Base-by-base conservation (phyloP, 2,888 invertebrate species). In the Cheilosia vernalis region DNA sequence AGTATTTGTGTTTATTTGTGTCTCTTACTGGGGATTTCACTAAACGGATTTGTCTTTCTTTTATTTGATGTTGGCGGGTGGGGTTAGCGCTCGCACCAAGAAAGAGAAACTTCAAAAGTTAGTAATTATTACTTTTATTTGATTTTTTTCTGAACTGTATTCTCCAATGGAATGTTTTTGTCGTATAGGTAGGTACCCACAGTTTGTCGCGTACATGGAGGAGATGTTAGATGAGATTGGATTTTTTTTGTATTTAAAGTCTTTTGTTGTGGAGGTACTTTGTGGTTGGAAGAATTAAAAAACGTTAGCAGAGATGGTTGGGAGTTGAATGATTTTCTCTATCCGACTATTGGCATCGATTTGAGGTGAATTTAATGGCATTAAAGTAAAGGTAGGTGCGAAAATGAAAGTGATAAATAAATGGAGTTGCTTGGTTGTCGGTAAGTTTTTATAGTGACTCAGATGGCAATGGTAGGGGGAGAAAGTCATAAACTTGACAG, bases 21-120 rank as follows among this genome's bases (percentile, higher is more conserved):
- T 76, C 69, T 80, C 76, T 76, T 58, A 53, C 53, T 33, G 27
- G 58, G 53, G 64, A 21, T 74, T 76, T 84, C 79, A 78, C 73
- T 60, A 17, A 70, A 58, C 74, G 19, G 27, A 60, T 61, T 40
- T 17, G 33, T 60, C 37, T 49, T 67, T 78, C 53, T 44, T 27
- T 27, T 27, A 27, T 27, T 27, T 27, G 27, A 27, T 27, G 60
- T 51, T 51, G 21, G 15, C 55, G 44, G 53, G 47, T 73, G 9
- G 19, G 19, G 47, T 7, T 19, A 9, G 9, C 9, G 47, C 33
- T 42, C 58, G 69, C 66, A 51, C 69, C 58, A 47, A 70, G 80
- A 84, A 76, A 84, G 74, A 84, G 84, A 84, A 84, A 84, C 60
- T 79, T 64, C 63, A 53, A 55, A 79, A 84, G 58, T 49, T 67